These are phyloP conservation scores for Pogona vitticeps DNA, from an alignment of 2,113 vertebrate species.

Conservation along the genomic window DNA sequence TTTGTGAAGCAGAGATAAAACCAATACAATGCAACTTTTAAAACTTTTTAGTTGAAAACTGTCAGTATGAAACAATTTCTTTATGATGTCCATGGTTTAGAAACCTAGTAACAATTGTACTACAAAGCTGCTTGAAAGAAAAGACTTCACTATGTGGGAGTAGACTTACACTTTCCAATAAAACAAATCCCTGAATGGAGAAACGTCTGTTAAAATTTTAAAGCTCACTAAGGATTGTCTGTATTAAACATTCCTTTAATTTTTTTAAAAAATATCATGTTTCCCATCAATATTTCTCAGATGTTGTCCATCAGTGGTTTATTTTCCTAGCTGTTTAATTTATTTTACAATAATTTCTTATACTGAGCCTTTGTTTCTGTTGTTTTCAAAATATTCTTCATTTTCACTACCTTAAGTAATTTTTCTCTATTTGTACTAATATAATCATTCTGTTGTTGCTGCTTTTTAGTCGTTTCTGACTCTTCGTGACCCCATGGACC, in stretches of 20 bases:
- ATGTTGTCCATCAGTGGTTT: no score
- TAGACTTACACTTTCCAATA: slow-evolving; percentile 58
- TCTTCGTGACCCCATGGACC: no score
- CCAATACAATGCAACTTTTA: slow-evolving; percentile 65
- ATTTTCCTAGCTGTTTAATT: no score
- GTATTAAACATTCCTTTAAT: slow-evolving; percentile 67
- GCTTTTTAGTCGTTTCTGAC: no score
- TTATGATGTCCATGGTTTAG: slow-evolving; percentile 48
- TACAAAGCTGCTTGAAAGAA: slow-evolving; percentile 63
- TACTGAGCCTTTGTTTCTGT: no score
- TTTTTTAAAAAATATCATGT: no score
- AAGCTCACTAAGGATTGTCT: slow-evolving; percentile 39
- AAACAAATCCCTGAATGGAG: slow-evolving; percentile 28
- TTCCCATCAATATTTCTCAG: no score
- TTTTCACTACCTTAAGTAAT: no score
- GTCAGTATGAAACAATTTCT: slow-evolving; percentile 46
- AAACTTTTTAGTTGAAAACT: slow-evolving; percentile 65
- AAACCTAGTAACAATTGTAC: slow-evolving; percentile 53
- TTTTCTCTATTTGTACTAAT: no score
- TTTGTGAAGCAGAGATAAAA: slow-evolving; percentile 72
- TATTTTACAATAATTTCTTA: no score
- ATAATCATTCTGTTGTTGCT: no score
- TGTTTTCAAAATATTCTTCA: no score
- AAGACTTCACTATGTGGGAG: slow-evolving; percentile 55
- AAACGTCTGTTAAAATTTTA: slow-evolving; percentile 48